Conservation (phyloP, 2,888 invertebrate genomes). For the Drosophila pseudotakahashii region DNA sequence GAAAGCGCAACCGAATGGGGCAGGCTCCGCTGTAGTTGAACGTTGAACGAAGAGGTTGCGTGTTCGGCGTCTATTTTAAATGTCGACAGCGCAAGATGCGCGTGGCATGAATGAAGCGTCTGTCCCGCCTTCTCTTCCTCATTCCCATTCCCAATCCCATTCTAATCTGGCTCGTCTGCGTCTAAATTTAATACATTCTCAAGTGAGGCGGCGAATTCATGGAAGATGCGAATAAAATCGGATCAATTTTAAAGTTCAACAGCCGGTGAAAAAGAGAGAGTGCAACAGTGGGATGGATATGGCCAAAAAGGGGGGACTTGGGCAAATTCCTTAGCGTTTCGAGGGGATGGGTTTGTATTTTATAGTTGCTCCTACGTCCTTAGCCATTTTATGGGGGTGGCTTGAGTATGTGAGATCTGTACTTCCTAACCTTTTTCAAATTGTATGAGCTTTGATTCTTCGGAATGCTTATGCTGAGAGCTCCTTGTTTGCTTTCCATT, state of each 20-base stretch:
- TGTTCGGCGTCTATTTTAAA: conserved; percentile 59
- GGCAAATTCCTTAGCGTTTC: background rate
- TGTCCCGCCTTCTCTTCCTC: conserved; percentile 3
- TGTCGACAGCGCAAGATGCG: conserved; percentile 41
- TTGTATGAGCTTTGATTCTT: too few relatives aligned
- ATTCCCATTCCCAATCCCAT: background rate
- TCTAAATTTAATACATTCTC: conserved; percentile 67
- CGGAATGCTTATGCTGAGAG: too few relatives aligned
- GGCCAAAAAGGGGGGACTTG: background rate
- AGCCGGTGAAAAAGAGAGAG: conserved; percentile 44
- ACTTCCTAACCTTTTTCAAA: too few relatives aligned
- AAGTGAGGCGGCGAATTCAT: conserved; percentile 44
- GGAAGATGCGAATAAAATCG: conserved; percentile 46
- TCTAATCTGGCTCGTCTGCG: conserved; percentile 28
- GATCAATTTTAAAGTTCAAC: conserved; percentile 70
- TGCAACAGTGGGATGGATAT: background rate
- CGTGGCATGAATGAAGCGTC: conserved; percentile 64
- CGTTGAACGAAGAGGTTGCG: conserved; percentile 1
- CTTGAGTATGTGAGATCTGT: too few relatives aligned
- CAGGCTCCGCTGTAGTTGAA: conserved; percentile 20
- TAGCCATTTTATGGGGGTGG: too few relatives aligned
- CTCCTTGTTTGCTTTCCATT: too few relatives aligned
- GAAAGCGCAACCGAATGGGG: background rate
- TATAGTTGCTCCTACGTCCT: too few relatives aligned
- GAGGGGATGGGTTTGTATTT: background rate